Conservation (phyloP, 2,113 vertebrate species). For the Oryzias woworae region DNA sequence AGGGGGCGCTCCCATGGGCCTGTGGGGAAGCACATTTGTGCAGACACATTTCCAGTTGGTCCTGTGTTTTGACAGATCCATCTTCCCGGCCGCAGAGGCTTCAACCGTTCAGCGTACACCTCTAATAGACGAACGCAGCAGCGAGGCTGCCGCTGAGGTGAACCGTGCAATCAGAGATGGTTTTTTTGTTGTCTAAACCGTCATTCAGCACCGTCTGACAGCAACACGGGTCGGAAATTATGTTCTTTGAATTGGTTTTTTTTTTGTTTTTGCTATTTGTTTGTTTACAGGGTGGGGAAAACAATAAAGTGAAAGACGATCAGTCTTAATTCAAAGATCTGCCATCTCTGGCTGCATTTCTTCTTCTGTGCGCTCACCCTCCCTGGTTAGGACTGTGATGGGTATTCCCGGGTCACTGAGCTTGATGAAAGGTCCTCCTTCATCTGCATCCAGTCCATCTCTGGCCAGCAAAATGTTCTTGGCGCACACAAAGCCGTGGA, state of each 20-base stretch:
- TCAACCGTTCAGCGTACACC: constrained; percentile 1
- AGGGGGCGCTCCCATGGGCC: constrained; percentile 32
- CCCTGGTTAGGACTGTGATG: constrained; percentile 88
- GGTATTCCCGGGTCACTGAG: constrained; percentile 97
- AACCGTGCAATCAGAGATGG: constrained; percentile 48
- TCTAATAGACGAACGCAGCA: constrained; percentile 41
- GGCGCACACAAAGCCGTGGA: constrained; percentile 94
- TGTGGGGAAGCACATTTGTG: constrained; percentile 18
- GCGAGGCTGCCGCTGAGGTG: constrained; percentile 32
- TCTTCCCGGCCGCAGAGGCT: constrained; percentile 10
- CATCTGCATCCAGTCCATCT: constrained; percentile 83
- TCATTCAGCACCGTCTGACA: constrained; percentile 17
- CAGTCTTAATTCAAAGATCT: background rate
- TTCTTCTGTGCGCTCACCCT: constrained; percentile 78
- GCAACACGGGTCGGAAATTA: constrained; percentile 1
- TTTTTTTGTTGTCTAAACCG: constrained; percentile 17
- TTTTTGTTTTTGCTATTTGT: background rate
- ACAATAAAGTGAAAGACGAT: background rate
- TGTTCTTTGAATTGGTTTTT: background rate
- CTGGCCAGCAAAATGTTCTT: constrained; percentile 96
- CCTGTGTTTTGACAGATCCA: constrained; percentile 29
- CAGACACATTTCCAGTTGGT: constrained; percentile 38
- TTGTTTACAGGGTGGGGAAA: background rate
- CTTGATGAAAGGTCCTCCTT: constrained; percentile 94
- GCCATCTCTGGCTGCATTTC: constrained; percentile 34